Percentiles rank a stretch among this genome's conserved stretches.
phyloP scores from a whole-genome alignment of 2,888 invertebrate species.

The Subacronicta megacephala region DNA sequence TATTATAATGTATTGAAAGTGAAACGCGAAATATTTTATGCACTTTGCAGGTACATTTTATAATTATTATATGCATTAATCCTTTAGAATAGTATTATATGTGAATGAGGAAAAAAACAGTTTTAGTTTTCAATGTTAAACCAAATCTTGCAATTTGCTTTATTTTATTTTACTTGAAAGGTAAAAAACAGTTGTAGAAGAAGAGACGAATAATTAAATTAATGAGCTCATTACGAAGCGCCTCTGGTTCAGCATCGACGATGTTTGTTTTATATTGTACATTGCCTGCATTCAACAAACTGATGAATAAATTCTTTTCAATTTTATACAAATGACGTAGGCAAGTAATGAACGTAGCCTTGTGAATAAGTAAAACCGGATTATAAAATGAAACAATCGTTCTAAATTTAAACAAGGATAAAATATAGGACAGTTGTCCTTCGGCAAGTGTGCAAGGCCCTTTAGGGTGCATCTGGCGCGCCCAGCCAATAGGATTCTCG shows the following conservation, averaged over 20 bases:
- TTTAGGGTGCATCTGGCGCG: slow-evolving; percentile 29
- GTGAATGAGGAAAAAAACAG: neutral
- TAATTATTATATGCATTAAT: no score
- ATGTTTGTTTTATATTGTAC: slow-evolving; percentile 1
- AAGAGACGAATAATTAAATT: neutral
- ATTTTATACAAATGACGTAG: slow-evolving; percentile 3
- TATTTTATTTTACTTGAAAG: no score
- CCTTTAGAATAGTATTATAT: no score
- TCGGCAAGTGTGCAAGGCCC: slow-evolving; percentile 1
- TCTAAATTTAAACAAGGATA: slow-evolving; percentile 2
- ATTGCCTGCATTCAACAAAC: slow-evolving; percentile 1
- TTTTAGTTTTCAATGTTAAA: no score
- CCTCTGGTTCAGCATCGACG: neutral
- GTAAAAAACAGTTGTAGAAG: neutral
- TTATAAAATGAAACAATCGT: neutral
- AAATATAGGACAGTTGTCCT: neutral
- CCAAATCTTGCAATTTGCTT: no score
- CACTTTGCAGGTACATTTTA: neutral
- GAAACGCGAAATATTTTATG: no score
- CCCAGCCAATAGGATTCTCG: slow-evolving; percentile 19
- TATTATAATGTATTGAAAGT: no score
- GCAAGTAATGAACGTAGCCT: neutral
- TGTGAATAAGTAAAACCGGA: neutral
- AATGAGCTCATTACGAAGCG: neutral
- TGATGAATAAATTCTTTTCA: neutral